These are phyloP conservation scores for Ivindomyrus marchei DNA, from an alignment of 2,113 vertebrate genomes.

Conservation along the genomic window DNA sequence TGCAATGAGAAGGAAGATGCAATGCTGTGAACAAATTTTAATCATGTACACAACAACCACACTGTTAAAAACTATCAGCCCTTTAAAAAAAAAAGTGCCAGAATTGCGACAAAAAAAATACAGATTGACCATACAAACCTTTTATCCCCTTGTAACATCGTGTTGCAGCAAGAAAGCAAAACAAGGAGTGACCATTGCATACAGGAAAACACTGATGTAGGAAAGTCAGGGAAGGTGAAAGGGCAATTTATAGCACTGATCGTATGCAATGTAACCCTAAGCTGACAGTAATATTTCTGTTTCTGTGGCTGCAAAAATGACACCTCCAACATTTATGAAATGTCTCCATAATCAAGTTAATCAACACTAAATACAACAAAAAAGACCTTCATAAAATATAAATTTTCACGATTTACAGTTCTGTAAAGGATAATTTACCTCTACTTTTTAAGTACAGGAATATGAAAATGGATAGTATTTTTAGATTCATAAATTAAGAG, in stretches of 20 bases:
- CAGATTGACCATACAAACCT: constrained; percentile 78
- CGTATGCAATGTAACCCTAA: constrained; percentile 74
- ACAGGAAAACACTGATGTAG: constrained; percentile 37
- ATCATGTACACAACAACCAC: constrained; percentile 61
- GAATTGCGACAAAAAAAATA: constrained; percentile 72
- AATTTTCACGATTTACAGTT: constrained; percentile 87
- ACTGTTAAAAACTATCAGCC: constrained; percentile 73
- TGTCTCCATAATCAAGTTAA: constrained; percentile 82
- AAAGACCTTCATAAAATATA: constrained; percentile 96
- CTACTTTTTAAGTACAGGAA: constrained; percentile 78
- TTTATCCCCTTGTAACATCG: constrained; percentile 61
- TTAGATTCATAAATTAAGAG: constrained; percentile 78
- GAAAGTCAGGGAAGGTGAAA: constrained; percentile 63
- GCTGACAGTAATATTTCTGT: constrained; percentile 56
- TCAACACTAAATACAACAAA: constrained; percentile 88
- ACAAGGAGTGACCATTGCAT: constrained; percentile 73
- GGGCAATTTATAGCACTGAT: constrained; percentile 63
- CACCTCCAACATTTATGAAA: constrained; percentile 87
- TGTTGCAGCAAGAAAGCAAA: constrained; percentile 72
- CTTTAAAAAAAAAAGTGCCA: constrained; percentile 71
- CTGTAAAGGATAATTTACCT: constrained; percentile 75
- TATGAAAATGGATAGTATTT: constrained; percentile 74
- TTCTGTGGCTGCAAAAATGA: constrained; percentile 87
- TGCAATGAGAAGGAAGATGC: constrained; percentile 45
- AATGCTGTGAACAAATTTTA: constrained; percentile 20